phyloP scores from a whole-genome alignment of 2,888 invertebrate genomes.

The Nudaria mundana region DNA sequence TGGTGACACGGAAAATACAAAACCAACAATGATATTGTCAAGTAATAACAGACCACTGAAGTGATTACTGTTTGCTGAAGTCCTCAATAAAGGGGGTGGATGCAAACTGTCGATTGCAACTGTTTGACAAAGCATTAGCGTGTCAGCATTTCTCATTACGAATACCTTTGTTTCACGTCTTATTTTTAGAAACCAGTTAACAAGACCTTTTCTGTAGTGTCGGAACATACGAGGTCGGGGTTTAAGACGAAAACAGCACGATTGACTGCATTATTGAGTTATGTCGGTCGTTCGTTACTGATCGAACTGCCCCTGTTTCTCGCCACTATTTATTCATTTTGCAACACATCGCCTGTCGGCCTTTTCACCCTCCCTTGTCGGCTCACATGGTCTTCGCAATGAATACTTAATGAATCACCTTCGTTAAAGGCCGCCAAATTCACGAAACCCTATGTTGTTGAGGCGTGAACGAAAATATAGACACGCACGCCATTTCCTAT shows the following conservation, averaged over 20 bases:
- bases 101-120: conserved; percentile 70
- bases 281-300: conserved; percentile 59
- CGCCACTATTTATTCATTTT: conserved; percentile 79
- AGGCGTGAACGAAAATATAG: conserved; percentile 64
- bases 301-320: conserved; percentile 78
- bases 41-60: conserved; percentile 21
- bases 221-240: conserved; percentile 16
- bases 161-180: conserved; percentile 63
- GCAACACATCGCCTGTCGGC: conserved; percentile 75
- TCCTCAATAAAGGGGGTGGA: conserved; percentile 48
- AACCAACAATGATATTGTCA: conserved; percentile 31
- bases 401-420: conserved; percentile 69
- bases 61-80: conserved; percentile 46
- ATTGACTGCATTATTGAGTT: conserved; percentile 67
- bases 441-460: conserved; percentile 56
- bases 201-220: conserved; percentile 34
- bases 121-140: conserved; percentile 74
- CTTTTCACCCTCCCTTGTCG: conserved; percentile 65
- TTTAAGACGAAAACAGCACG: conserved; percentile 34
- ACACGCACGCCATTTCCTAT: conserved; percentile 54
- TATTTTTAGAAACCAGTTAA: conserved; percentile 39
- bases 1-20: conserved; percentile 9
- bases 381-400: conserved; percentile 66
- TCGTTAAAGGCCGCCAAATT: conserved; percentile 77
- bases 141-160: conserved; percentile 64